Percentiles rank a stretch among this genome's conserved stretches.
These are phyloP conservation scores for Orthonevra nobilis DNA, from an alignment of 2,888 invertebrate genomes.

Conservation along the genomic window DNA sequence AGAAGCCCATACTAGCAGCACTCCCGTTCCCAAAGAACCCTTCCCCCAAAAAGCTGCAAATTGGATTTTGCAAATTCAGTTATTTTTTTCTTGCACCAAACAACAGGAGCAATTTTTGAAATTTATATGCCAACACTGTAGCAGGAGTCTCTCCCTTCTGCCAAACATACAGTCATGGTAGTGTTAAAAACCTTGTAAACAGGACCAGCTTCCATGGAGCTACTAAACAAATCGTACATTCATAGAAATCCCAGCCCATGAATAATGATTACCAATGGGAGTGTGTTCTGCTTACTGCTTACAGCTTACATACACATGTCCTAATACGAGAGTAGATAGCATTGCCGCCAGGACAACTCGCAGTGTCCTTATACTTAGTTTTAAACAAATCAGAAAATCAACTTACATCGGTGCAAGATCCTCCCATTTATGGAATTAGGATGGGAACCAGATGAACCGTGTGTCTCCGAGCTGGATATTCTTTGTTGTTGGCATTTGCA, in stretches of 20 bases:
- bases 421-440: constrained; percentile 64
- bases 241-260: constrained; percentile 70
- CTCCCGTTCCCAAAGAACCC: not conserved
- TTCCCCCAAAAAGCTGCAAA: constrained; percentile 47
- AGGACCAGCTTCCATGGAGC: constrained; percentile 40
- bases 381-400: constrained; percentile 68
- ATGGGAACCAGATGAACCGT: constrained; percentile 46
- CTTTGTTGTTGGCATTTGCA: constrained; percentile 37
- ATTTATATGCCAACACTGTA: constrained; percentile 70
- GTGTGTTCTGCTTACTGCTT: constrained; percentile 59
- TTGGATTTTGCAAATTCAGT: constrained; percentile 69
- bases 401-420: constrained; percentile 61
- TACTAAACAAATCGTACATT: constrained; percentile 66
- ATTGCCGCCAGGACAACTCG: no score
- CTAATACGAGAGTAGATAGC: constrained; percentile 39
- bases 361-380: constrained; percentile 56
- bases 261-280: constrained; percentile 69
- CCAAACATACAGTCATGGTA: constrained; percentile 8
- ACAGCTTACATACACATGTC: constrained; percentile 40
- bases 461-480: constrained; percentile 23
- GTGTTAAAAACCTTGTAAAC: constrained; percentile 64
- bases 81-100: constrained; percentile 37
- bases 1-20: not conserved
- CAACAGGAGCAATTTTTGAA: constrained; percentile 67
- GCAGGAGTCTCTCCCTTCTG: constrained; percentile 26